Percentiles rank a stretch among this genome's conserved stretches.
Conservation (phyloP, 1,140 invertebrate species). For the Drosophila parvula region DNA sequence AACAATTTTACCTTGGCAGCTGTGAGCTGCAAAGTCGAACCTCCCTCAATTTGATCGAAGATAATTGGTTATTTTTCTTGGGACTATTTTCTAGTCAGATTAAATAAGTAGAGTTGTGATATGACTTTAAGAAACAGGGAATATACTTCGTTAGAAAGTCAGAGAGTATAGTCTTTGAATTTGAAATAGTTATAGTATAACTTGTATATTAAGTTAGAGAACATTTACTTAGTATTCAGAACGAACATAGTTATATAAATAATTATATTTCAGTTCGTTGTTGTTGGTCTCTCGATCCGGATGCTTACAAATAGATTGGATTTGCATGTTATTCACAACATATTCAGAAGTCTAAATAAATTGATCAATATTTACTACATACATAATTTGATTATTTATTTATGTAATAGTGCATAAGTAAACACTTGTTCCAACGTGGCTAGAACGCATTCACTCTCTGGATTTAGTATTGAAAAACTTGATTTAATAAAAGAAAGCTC, state of each 20-base stretch:
- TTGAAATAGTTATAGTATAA: too few relatives aligned
- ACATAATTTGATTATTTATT: not conserved
- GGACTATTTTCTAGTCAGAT: not conserved
- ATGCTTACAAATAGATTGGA: not conserved
- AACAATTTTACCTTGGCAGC: not conserved
- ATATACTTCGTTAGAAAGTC: not conserved
- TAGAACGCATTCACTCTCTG: too few relatives aligned
- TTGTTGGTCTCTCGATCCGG: too few relatives aligned
- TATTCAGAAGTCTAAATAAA: not conserved
- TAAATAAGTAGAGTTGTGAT: not conserved
- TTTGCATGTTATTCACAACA: not conserved
- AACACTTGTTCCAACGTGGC: not conserved
- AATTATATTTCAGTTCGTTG: too few relatives aligned
- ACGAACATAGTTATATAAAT: too few relatives aligned
- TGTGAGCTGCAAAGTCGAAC: not conserved
- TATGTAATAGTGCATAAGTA: not conserved
- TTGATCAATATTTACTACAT: not conserved
- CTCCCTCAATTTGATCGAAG: not conserved
- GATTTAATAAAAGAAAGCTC: not conserved
- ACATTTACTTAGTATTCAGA: too few relatives aligned
- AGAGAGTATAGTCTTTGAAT: not conserved
- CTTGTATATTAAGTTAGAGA: not conserved
- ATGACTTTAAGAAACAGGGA: not conserved
- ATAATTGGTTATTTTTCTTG: not conserved
- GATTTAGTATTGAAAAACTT: constrained; percentile 4